Evolutionary conservation across 2,888 invertebrate genomes (phyloP).

Genomic region (Rhingia campestris): DNA sequence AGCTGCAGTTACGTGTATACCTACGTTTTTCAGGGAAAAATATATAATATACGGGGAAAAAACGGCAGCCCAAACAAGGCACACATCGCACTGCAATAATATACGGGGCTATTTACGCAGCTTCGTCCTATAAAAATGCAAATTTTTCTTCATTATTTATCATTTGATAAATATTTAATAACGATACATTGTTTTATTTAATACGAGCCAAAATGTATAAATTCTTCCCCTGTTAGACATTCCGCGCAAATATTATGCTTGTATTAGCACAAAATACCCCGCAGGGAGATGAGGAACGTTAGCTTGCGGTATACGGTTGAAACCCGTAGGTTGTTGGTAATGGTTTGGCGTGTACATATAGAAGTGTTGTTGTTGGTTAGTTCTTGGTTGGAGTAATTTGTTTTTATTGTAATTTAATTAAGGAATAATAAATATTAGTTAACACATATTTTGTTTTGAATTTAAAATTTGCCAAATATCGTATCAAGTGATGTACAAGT

Average conservation of each 20-base stretch:
- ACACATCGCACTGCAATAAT: slow-evolving; percentile 24
- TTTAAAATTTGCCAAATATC: no score
- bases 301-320: slow-evolving; percentile 23
- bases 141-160: slow-evolving; percentile 69
- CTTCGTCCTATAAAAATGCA: slow-evolving; percentile 69
- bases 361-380: no score
- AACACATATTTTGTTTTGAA: no score
- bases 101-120: slow-evolving; percentile 47
- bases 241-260: slow-evolving; percentile 60
- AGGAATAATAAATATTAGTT: no score
- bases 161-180: slow-evolving; percentile 74
- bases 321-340: slow-evolving; percentile 16
- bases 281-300: slow-evolving; percentile 37
- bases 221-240: slow-evolving; percentile 63
- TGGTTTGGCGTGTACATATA: no score
- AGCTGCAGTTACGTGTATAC: not conserved
- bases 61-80: not conserved
- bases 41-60: not conserved
- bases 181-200: slow-evolving; percentile 69
- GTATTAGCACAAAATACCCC: slow-evolving; percentile 72
- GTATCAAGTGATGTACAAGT: no score
- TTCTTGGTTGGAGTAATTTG: no score
- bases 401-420: no score
- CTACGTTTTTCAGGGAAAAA: not conserved
- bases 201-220: slow-evolving; percentile 67